Evolutionary conservation across 2,113 vertebrate species (phyloP), one percentile per base, ranked within the genome.

Genomic region (Bubo bubo): DNA sequence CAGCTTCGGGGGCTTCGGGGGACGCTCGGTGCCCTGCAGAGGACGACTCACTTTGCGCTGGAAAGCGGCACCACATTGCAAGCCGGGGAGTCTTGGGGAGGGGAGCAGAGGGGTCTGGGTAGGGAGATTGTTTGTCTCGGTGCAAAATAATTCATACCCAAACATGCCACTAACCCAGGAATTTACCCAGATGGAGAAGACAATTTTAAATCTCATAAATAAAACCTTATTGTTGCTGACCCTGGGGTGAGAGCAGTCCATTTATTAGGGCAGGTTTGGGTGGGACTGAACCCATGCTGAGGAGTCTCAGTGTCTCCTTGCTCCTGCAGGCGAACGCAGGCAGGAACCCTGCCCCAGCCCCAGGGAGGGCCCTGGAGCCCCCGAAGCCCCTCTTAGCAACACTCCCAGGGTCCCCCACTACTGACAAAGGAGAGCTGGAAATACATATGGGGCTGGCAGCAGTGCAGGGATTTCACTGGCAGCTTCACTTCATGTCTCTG

Each of bases 191-290:
- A 92, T 64, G 35, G 53, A 85, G 68, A 86, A 95, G 91, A 70
- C 50, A 58, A 45, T 81, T 91, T 92, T n/a, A 79, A 93, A 75
- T 83, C 81, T 97, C 81, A 49, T 88, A 71, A 97, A 97, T 98
- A 98, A 97, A 98, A 85, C 70, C n/a, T 91, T 85, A 53, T 49
- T 73, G 82, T 95, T 94, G 95, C 96, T 92, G 77, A 93, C 47
- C 34, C 30, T 35, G 26, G 7, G 66, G 39, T 24, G 3, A 80
- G 43, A 79, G 43, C 14, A 9, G 62, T 64, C 1, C 2, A 14
- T 81, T 92, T 93, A 49, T 3, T 77, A 53, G 20, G 66, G 50
- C 21, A 68, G 68, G 23, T 70, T 85, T 72, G 43, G 62, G 58
- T 83, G 55, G 67, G 62, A 75, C 8, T 12, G 21, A 81, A 39